A percentile compares a stretch with the other conserved stretches of the same genome.
These are phyloP conservation scores for Lonchura striata DNA, from an alignment of 2,113 vertebrate genomes.

Conservation along the genomic window DNA sequence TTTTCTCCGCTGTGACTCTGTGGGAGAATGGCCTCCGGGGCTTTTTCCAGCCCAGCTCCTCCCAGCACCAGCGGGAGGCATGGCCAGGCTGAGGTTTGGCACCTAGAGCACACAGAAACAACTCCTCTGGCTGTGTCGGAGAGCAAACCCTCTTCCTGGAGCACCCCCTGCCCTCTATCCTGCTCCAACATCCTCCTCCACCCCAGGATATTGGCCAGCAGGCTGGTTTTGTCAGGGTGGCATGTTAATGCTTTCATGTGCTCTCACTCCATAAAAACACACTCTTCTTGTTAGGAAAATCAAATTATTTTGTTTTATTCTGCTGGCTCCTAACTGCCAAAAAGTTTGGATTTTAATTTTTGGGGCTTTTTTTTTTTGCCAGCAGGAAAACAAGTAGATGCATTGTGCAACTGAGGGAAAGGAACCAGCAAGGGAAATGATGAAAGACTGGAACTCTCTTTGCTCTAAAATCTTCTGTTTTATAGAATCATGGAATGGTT, in stretches of 20 bases:
- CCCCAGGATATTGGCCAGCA: neutral
- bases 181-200: neutral
- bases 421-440: neutral
- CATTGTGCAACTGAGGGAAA: neutral
- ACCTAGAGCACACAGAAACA: fast-evolving
- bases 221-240: neutral
- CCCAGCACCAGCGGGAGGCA: neutral
- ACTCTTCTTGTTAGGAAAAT: neutral
- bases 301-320: neutral
- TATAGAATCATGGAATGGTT: neutral
- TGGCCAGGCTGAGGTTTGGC: neutral
- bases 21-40: neutral
- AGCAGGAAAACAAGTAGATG: neutral
- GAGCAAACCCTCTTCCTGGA: neutral
- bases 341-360: neutral
- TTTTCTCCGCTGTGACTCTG: fast-evolving
- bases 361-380: neutral
- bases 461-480: neutral
- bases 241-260: neutral
- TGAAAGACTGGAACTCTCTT: neutral
- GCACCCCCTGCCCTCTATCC: neutral
- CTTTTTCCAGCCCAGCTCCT: neutral
- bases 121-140: neutral
- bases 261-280: neutral
- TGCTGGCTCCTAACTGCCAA: neutral